Percentiles rank a stretch among this genome's conserved stretches.
phyloP scores from a whole-genome alignment of 2,113 vertebrate genomes.

The Blennius ocellaris region DNA sequence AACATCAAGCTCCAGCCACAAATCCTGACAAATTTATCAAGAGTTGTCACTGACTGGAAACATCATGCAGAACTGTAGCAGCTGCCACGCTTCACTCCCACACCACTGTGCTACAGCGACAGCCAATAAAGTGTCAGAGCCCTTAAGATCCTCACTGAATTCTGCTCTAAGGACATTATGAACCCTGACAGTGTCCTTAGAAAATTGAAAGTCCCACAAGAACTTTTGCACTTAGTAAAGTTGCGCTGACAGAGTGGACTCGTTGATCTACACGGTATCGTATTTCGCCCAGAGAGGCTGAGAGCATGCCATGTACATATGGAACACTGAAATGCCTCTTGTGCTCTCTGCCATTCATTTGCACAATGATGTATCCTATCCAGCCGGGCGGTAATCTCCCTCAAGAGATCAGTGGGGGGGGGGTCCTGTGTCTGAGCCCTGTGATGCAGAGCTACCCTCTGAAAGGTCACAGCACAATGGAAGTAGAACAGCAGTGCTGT shows the following conservation, averaged over 20 bases:
- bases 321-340: slow-evolving; percentile 19
- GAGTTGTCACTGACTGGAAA: slow-evolving; percentile 26
- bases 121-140: slow-evolving; percentile 36
- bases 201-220: slow-evolving; percentile 46
- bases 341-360: slow-evolving; percentile 33
- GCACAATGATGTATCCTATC: slow-evolving; percentile 30
- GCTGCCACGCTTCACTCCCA: slow-evolving; percentile 45
- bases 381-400: slow-evolving; percentile 30
- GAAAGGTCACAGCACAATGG: slow-evolving; percentile 57
- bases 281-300: slow-evolving; percentile 29
- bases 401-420: slow-evolving; percentile 20
- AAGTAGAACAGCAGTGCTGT: slow-evolving; percentile 45
- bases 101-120: slow-evolving; percentile 1
- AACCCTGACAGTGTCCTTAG: slow-evolving; percentile 49
- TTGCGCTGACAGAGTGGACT: slow-evolving; percentile 43
- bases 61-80: slow-evolving; percentile 19
- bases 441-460: slow-evolving; percentile 21
- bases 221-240: slow-evolving; percentile 56
- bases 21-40: slow-evolving; percentile 5
- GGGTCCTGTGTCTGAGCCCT: slow-evolving; percentile 54
- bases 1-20: neutral
- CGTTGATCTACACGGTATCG: slow-evolving; percentile 28
- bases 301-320: slow-evolving; percentile 16
- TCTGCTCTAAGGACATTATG: slow-evolving; percentile 38
- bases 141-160: slow-evolving; percentile 31